Evolutionary conservation across 2,797 vertebrate species (phyloP).

Genomic region (Balearica regulorum): DNA sequence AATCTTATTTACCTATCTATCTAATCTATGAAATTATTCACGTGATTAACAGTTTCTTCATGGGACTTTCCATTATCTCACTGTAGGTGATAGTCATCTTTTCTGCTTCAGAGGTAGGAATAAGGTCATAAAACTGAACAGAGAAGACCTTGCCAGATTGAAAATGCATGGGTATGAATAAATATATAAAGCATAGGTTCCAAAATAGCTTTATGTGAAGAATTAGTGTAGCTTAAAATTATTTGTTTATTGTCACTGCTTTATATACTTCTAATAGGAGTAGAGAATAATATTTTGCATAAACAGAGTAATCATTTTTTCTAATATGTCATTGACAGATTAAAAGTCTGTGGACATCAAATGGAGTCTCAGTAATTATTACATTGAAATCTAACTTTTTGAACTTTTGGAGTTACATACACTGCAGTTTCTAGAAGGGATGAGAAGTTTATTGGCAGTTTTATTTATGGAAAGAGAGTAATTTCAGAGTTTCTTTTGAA

Average conservation of each 20-base stretch:
- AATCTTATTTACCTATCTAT: background rate
- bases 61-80: background rate
- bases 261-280: background rate
- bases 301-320: background rate
- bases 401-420: background rate
- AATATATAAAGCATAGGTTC: background rate
- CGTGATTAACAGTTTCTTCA: background rate
- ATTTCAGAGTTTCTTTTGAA: background rate
- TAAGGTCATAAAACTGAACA: background rate
- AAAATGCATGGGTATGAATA: background rate
- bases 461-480: background rate
- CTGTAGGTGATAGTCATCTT: background rate
- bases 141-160: background rate
- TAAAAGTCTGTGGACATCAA: background rate
- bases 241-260: background rate
- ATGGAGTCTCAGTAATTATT: background rate
- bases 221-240: background rate
- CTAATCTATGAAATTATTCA: background rate
- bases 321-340: background rate
- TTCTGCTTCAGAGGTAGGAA: background rate
- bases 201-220: background rate
- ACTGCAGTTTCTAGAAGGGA: background rate
- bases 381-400: background rate
- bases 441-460: background rate
- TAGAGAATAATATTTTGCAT: background rate